Evolutionary conservation across 1,140 invertebrate species (phyloP), one percentile per base, ranked within the genome.

Genomic region (Uloborus diversus): DNA sequence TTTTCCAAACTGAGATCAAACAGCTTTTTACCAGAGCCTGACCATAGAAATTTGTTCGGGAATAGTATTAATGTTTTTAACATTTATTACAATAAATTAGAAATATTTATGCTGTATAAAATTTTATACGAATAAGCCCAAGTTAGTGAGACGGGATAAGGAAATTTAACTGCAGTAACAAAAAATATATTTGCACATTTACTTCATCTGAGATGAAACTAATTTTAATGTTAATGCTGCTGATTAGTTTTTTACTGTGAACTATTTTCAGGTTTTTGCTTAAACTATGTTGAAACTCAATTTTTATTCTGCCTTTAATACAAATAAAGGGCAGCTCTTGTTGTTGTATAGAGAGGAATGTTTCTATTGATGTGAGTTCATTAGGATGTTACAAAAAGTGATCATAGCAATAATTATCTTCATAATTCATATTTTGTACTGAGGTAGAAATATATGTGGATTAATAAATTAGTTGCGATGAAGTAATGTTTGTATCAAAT

Each of bases 401-500:
- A 27, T 59, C 30, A 9, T 27, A 20, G 25, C 23, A 27, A 25
- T 59, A 59, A 20, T 27, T 27, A 59, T 25, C 9, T 59, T 9
- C 7, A 59, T 14, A 32, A n/a, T 13, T 62, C 62, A 62, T 64
- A 64, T 75, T 75, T 75, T 75, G 3, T 75, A 75, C 37, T 75
- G 30, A 28, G n/a, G 28, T 62, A 59, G 69, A 13, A 23, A 37
- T 71, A 20, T 23, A 62, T 49, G n/a, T n/a, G n/a, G n/a, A n/a
- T n/a, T n/a, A n/a, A n/a, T 51, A 32, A 30, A 70, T 25, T 70
- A 70, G 51, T 57, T 75, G 47, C 47, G 32, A 49, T 75, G 47
- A 75, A 37, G 17, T 17, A 73, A 47, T 49, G 57, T 73, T 73
- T 73, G 23, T 73, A 73, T 73, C 56, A 73, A 61, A 62, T 75